Percentiles rank a stretch among this genome's conserved stretches.
Evolutionary conservation across 2,113 vertebrate species (phyloP).

Genomic region (Psammodynastes pulverulentus): DNA sequence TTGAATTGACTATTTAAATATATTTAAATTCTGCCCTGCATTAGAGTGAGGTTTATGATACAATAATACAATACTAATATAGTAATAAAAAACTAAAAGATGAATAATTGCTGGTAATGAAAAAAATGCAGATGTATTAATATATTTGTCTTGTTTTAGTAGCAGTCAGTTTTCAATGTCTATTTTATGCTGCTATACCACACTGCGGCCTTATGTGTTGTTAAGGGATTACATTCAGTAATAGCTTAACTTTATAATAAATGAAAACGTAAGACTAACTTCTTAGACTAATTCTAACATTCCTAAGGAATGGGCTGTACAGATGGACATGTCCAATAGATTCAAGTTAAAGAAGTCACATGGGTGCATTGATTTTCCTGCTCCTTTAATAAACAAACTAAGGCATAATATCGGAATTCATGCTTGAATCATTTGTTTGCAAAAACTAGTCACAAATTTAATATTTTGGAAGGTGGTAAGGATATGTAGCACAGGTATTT

Average conservation of each 20-base stretch:
- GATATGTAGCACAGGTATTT: background rate
- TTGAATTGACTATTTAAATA: background rate
- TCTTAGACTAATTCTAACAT: background rate
- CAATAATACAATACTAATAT: background rate
- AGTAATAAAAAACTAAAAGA: background rate
- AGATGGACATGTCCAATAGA: background rate
- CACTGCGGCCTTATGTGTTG: background rate
- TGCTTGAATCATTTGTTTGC: background rate
- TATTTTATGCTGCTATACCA: background rate
- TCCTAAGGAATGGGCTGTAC: background rate
- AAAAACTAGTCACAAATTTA: background rate
- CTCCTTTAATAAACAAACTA: background rate
- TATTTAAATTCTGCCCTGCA: background rate
- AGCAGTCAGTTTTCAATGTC: background rate
- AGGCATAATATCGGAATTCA: background rate
- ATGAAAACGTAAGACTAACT: background rate
- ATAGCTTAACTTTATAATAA: background rate
- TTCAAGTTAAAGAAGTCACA: background rate
- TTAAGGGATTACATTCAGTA: background rate
- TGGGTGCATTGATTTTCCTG: background rate
- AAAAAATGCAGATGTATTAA: background rate
- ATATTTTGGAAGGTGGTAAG: background rate
- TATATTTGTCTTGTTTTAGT: background rate
- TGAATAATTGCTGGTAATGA: background rate
- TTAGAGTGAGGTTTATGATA: background rate